Evolutionary conservation across 2,888 invertebrate species (phyloP).

Genomic region (Anagyrus pseudococci): DNA sequence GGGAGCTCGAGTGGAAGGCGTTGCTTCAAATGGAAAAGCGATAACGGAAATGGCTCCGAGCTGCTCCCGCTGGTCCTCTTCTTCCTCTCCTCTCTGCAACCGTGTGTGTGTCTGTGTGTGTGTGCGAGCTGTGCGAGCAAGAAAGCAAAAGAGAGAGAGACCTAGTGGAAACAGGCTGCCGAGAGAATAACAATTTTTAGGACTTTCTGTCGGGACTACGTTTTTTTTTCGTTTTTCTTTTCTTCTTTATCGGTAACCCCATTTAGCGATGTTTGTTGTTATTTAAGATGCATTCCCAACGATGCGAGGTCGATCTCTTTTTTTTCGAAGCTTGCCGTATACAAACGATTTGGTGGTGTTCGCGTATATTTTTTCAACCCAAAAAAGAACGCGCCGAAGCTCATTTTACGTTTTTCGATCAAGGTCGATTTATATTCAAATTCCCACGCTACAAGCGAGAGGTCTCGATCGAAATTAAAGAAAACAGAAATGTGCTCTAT

Average conservation of each 20-base stretch:
- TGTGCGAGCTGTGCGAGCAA: background rate
- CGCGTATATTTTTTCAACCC: no score
- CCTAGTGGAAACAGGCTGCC: background rate
- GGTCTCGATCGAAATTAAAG: no score
- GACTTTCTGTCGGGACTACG: background rate
- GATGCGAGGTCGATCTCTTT: no score
- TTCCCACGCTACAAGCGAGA: no score
- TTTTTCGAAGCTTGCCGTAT: no score
- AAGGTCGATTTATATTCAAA: no score
- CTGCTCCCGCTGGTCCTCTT: slow-evolving; percentile 11
- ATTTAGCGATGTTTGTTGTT: no score
- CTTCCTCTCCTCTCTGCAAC: background rate
- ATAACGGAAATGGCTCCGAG: slow-evolving; percentile 35
- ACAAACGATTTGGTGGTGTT: no score
- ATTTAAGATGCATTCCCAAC: no score
- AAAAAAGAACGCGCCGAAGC: no score
- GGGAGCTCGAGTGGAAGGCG: slow-evolving; percentile 27
- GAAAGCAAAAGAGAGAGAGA: slow-evolving; percentile 2
- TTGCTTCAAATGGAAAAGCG: slow-evolving; percentile 36
- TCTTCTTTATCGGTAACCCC: background rate
- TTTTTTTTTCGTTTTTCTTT: background rate
- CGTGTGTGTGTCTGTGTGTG: background rate
- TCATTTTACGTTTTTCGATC: no score
- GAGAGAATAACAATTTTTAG: slow-evolving; percentile 8
- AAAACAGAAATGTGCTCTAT: no score